Evolutionary conservation across 2,888 invertebrate genomes (phyloP).

Genomic region (Saturnia japonica): DNA sequence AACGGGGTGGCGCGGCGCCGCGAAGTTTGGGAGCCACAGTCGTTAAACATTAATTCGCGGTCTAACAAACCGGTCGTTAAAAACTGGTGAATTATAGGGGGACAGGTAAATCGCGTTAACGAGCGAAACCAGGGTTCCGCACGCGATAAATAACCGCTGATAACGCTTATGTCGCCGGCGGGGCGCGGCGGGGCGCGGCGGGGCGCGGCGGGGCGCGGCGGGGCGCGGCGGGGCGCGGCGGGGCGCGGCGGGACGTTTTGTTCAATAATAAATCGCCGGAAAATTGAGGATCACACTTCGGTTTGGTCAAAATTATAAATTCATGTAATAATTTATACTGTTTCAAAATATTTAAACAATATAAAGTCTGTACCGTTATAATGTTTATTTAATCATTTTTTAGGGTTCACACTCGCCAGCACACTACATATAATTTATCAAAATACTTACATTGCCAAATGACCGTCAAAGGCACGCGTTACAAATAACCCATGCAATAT

Average conservation of each 20-base stretch:
- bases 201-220: too few relatives aligned
- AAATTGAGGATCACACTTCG: constrained; percentile 45
- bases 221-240: too few relatives aligned
- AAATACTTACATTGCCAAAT: too few relatives aligned
- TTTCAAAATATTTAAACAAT: background rate
- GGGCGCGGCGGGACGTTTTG: constrained; percentile 38
- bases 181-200: too few relatives aligned
- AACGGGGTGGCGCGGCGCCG: background rate
- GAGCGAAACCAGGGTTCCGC: constrained; percentile 46
- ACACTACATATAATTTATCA: too few relatives aligned
- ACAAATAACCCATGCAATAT: too few relatives aligned
- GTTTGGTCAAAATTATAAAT: constrained; percentile 13
- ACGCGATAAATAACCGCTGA: constrained; percentile 61
- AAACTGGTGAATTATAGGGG: constrained; percentile 61
- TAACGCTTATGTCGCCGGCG: constrained; percentile 47
- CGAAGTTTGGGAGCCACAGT: constrained; percentile 18
- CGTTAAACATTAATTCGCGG: constrained; percentile 51
- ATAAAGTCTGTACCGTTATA: background rate
- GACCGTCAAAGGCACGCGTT: too few relatives aligned
- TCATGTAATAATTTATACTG: background rate
- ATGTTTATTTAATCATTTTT: too few relatives aligned
- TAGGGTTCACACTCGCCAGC: too few relatives aligned
- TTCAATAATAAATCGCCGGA: constrained; percentile 55
- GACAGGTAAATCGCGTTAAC: constrained; percentile 68
- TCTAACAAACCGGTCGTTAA: constrained; percentile 58